phyloP scores from a whole-genome alignment of 1,140 invertebrate species.

The Apis dorsata region DNA sequence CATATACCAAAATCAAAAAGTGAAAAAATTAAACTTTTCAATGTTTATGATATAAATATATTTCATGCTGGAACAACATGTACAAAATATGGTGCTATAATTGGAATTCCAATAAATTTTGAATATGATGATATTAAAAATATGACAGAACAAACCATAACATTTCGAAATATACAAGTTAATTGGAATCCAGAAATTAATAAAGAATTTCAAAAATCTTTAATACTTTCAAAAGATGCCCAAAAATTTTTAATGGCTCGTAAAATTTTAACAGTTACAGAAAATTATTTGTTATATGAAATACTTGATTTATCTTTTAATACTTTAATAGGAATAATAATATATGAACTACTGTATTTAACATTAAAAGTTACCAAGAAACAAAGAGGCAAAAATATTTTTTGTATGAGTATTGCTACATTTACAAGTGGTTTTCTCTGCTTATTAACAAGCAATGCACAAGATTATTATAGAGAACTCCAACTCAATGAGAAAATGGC shows the following conservation, averaged over 20 bases:
- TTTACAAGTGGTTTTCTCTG: slow-evolving; percentile 71
- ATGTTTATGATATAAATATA: slow-evolving; percentile 83
- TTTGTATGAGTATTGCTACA: not conserved
- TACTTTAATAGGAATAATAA: accelerated
- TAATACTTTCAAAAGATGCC: slow-evolving; percentile 87
- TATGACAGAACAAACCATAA: slow-evolving; percentile 79
- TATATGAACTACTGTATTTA: accelerated
- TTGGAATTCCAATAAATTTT: slow-evolving; percentile 85
- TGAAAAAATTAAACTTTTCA: slow-evolving; percentile 81
- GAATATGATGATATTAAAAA: slow-evolving; percentile 76
- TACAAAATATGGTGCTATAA: slow-evolving; percentile 79
- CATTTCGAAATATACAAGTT: slow-evolving; percentile 80
- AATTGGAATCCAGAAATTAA: slow-evolving; percentile 83
- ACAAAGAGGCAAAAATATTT: not conserved
- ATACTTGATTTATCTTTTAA: accelerated
- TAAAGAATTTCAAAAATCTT: slow-evolving; percentile 82
- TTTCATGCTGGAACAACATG: slow-evolving; percentile 80
- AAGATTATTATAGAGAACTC: slow-evolving; percentile 83
- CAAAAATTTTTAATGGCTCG: slow-evolving; percentile 89
- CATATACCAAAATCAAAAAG: slow-evolving; percentile 73
- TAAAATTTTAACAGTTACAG: slow-evolving; percentile 83
- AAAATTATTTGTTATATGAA: slow-evolving; percentile 48
- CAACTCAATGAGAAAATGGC: slow-evolving; percentile 83
- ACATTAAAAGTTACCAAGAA: not conserved
- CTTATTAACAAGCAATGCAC: slow-evolving; percentile 83